Percentiles rank a stretch among this genome's conserved stretches.
These are phyloP conservation scores for Masticophis lateralis DNA, from an alignment of 2,797 vertebrate genomes.

Conservation along the genomic window DNA sequence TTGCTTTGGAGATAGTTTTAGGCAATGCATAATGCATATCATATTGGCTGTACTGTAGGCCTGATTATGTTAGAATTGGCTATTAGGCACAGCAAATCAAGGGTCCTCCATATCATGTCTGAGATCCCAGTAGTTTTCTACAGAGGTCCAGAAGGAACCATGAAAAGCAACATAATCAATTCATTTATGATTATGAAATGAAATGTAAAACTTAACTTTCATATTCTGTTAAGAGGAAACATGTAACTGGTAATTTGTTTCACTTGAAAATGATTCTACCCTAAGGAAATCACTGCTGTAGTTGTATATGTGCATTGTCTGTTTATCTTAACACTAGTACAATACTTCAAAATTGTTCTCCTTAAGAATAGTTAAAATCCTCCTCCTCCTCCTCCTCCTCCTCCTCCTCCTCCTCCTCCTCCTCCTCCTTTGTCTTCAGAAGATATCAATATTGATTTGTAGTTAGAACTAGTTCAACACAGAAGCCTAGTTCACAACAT, in stretches of 20 bases:
- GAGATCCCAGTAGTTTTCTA: background rate
- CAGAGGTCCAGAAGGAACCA: background rate
- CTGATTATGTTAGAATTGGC: background rate
- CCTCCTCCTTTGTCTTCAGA: background rate
- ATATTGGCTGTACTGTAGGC: background rate
- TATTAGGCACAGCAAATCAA: background rate
- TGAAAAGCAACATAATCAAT: background rate
- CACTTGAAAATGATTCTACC: background rate
- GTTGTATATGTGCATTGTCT: background rate
- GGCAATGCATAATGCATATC: background rate
- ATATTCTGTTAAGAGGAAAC: background rate
- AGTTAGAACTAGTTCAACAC: background rate
- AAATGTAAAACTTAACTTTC: background rate
- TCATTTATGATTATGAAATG: background rate
- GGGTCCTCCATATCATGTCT: background rate
- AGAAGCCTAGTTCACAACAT: background rate
- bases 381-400: too few relatives aligned
- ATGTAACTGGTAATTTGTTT: background rate
- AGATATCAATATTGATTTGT: background rate
- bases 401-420: too few relatives aligned
- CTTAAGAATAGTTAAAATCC: background rate
- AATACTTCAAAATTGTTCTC: background rate
- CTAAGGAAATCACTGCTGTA: background rate
- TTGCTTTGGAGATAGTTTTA: background rate
- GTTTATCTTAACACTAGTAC: background rate